phyloP scores from a whole-genome alignment of 2,113 vertebrate genomes.

The Eurystomus gularis region DNA sequence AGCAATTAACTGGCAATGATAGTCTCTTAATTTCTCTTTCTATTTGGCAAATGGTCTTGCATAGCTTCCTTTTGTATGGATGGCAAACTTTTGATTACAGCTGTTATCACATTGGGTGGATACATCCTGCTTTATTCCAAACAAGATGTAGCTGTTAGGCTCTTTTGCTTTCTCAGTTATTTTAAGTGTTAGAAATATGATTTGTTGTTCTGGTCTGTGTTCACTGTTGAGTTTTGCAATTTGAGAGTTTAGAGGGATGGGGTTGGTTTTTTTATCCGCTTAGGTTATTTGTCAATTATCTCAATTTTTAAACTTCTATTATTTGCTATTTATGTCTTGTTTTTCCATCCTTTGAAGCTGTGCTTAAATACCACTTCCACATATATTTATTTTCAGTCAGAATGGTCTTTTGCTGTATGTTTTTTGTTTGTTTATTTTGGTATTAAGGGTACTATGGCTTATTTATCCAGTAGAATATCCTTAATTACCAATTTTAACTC shows the following conservation, averaged over 20 bases:
- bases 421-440: neutral
- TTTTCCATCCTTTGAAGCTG: neutral
- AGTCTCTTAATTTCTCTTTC: neutral
- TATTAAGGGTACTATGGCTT: neutral
- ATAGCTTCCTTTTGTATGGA: neutral
- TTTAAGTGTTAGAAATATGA: neutral
- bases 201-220: neutral
- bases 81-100: neutral
- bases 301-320: neutral
- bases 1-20: neutral
- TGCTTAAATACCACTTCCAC: neutral
- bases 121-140: neutral
- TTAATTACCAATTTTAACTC: neutral
- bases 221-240: neutral
- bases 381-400: neutral
- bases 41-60: neutral
- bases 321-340: neutral
- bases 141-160: neutral
- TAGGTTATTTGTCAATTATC: neutral
- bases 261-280: neutral
- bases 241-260: neutral
- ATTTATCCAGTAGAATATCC: neutral
- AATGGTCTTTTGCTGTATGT: neutral
- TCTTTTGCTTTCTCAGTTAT: neutral
- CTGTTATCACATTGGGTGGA: neutral